Evolutionary conservation across 2,888 invertebrate species (phyloP), one percentile per base, ranked within the genome.

Genomic region (Dioctria linearis): DNA sequence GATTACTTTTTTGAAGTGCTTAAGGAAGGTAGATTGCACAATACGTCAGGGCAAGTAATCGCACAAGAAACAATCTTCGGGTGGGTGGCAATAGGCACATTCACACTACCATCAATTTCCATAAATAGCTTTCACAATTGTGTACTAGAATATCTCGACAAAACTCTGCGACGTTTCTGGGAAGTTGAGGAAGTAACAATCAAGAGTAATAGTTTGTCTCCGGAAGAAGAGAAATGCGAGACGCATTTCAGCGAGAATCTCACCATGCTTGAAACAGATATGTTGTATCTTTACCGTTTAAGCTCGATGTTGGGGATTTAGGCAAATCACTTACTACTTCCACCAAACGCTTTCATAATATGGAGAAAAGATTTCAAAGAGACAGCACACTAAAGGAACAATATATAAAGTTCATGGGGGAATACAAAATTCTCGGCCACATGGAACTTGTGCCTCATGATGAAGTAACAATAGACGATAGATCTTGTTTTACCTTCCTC

Each of bases 381-480:
- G n/a, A 61, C 46, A 3, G 3, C 6, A n/a, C 5, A 5, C 13
- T 76, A 1, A 54, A 76, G 43, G 3, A 57, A 11, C 39, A 57
- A 3, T 85, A 85, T 61, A 51, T 73, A 6, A 57, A 80, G 0
- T 83, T 85, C 37, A 80, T 85, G 66, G 42, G 81, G 4, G 84
- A 85, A 79, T 85, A 84, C 57, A 9, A 79, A 6, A 65, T 51
- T 3, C 57, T 84, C 5, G 81, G 83, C 5, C 84, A 85, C 73
- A 84, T 85, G 84, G 66, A 78, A 2, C 49, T 65, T 40, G 42
- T 81, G 3, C 9, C 49, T 4, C 11, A 40, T 2, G n/a, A n/a
- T n/a, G n/a, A n/a, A n/a, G n/a, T n/a, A n/a, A n/a, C n/a, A n/a
- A n/a, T n/a, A n/a, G n/a, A n/a, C n/a, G n/a, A n/a, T n/a, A n/a